These are phyloP conservation scores for Omphaloscelis lunosa DNA, from an alignment of 2,888 invertebrate genomes.

Conservation along the genomic window DNA sequence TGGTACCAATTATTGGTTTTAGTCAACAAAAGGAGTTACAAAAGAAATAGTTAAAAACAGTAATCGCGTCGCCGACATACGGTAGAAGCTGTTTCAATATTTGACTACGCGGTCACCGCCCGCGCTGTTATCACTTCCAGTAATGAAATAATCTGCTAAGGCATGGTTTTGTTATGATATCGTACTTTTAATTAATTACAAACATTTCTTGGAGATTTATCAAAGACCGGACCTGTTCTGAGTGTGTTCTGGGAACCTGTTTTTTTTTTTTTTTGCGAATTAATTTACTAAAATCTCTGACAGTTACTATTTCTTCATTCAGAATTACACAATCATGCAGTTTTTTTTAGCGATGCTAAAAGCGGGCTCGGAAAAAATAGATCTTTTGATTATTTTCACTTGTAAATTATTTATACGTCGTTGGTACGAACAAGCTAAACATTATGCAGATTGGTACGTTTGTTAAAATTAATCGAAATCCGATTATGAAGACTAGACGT, in stretches of 20 bases:
- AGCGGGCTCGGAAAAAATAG: neutral
- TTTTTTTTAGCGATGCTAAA: constrained; percentile 13
- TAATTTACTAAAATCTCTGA: constrained; percentile 8
- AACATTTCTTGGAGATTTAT: constrained; percentile 41
- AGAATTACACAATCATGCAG: constrained; percentile 7
- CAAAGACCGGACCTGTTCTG: constrained; percentile 18
- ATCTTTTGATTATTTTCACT: constrained; percentile 36
- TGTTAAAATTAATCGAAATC: constrained; percentile 28
- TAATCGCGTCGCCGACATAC: constrained; percentile 72
- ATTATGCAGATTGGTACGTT: constrained; percentile 13
- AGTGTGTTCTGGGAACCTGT: constrained; percentile 23
- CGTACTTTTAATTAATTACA: constrained; percentile 47
- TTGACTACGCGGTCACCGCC: constrained; percentile 80
- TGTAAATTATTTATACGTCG: constrained; percentile 30
- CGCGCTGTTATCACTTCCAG: constrained; percentile 77
- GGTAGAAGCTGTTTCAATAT: constrained; percentile 79
- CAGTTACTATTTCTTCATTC: constrained; percentile 12
- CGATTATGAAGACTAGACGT: constrained; percentile 7
- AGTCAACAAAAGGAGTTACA: constrained; percentile 46
- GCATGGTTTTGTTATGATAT: constrained; percentile 40
- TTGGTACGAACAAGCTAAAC: neutral
- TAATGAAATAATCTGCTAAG: constrained; percentile 61
- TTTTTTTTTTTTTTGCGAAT: constrained; percentile 21
- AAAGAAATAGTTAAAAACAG: constrained; percentile 61
- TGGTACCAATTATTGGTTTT: constrained; percentile 20